These are phyloP conservation scores for Lasius platythorax DNA, from an alignment of 2,888 invertebrate species.

Conservation along the genomic window DNA sequence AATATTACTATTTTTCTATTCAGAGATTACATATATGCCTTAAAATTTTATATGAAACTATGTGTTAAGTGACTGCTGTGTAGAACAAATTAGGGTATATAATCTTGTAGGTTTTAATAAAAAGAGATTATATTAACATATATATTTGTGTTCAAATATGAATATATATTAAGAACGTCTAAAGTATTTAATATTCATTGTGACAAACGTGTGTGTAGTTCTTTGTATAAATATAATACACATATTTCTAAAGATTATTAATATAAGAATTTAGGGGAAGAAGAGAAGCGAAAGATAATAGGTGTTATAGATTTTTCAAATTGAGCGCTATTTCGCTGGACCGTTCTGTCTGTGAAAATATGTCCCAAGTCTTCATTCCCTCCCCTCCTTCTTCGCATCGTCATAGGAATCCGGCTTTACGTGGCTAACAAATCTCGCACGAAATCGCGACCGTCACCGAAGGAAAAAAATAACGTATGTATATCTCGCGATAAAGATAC, in stretches of 20 bases:
- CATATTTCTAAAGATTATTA: not conserved
- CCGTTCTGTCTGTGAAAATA: not conserved
- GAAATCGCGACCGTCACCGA: not conserved
- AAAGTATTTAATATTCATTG: not conserved
- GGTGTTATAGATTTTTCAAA: not conserved
- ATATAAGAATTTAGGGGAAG: not conserved
- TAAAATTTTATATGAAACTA: constrained; percentile 37
- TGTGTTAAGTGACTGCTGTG: constrained; percentile 19
- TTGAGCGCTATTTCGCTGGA: not conserved
- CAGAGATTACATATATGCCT: constrained; percentile 46
- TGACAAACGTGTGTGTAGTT: not conserved
- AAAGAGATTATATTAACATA: constrained; percentile 5
- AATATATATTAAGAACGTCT: not conserved
- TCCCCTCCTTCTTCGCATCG: not conserved
- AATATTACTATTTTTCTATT: constrained; percentile 73
- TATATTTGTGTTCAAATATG: not conserved
- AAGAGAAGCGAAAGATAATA: not conserved
- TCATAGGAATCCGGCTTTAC: constrained; percentile 5
- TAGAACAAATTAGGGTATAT: constrained; percentile 48
- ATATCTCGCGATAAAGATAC: constrained; percentile 14
- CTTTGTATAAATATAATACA: not conserved
- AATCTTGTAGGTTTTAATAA: constrained; percentile 58
- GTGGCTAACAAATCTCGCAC: not conserved
- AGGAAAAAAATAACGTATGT: constrained; percentile 28
- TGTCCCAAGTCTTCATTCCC: not conserved